Base-by-base conservation (phyloP, 1,140 invertebrate genomes). In the Drosophila serrata region DNA sequence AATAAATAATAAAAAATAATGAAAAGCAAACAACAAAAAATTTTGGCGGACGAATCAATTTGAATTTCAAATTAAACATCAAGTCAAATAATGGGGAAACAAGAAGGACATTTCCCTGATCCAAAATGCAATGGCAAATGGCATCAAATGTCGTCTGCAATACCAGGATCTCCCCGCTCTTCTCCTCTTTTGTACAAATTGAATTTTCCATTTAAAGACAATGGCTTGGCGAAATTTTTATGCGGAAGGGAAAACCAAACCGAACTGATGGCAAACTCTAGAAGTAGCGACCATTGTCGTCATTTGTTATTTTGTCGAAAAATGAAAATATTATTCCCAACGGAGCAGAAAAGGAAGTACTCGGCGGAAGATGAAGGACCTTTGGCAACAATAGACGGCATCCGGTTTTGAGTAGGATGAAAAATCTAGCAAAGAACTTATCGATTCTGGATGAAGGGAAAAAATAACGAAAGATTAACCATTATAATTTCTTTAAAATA, bases 141-240 rank as follows among this genome's bases (percentile, higher is more conserved):
- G 58, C 81, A 85, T 84, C 81, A 85, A 84, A 76, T 85, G 73
- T 85, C 76, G 81, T 62, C 42, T 45, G 31, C n/a, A 46, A 48
- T 46, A n/a, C 13, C 27, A 11, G 7, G 22, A 19, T 37, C 4
- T 11, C 15, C 5, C 58, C 13, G 1, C 57, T 67, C 57, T 45
- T 67, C 43, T 61, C 35, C 43, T 51, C 51, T n/a, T 11, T 7
- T 56, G 70, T 60, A 56, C 59, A 85, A 86, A 86, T 86, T 86
- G 79, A 86, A 82, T 86, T 86, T 86, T 64, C 74, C 73, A 86
- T 85, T 86, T 82, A 81, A 87, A 86, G 82, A 87, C 82, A 86
- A 86, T 75, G 80, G 75, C 37, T 60, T 57, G 60, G 62, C 69
- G n/a, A 75, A 86, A 86, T 81, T 86, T 78, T 65, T 51, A 40